phyloP scores from a whole-genome alignment of 2,797 vertebrate genomes.

The Takifugu rubripes region DNA sequence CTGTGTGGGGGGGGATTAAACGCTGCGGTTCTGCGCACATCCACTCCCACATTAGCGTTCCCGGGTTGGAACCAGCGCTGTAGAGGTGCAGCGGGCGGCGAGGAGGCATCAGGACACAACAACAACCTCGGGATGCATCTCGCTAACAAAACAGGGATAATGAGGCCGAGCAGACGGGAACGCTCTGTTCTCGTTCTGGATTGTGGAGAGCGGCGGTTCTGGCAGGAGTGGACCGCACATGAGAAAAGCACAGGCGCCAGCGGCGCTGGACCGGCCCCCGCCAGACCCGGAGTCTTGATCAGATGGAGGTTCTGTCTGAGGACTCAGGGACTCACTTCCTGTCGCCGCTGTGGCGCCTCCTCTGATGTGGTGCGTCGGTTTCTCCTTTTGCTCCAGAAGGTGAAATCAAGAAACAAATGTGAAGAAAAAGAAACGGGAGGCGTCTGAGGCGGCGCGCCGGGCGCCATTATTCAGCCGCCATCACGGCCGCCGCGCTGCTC shows the following conservation, averaged over 20 bases:
- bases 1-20: constrained; percentile 55
- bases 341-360: too few species aligned
- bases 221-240: background rate
- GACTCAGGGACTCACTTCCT: too few species aligned
- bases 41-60: constrained; percentile 29
- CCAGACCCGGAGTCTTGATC: too few species aligned
- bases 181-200: constrained; percentile 2
- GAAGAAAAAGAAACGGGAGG: constrained; percentile 48
- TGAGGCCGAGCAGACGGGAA: constrained; percentile 13
- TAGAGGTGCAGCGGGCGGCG: constrained; percentile 18
- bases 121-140: constrained; percentile 46
- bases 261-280: too few species aligned
- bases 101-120: constrained; percentile 45
- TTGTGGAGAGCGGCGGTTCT: constrained; percentile 1
- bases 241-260: background rate
- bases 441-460: constrained; percentile 50
- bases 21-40: constrained; percentile 51
- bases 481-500: constrained; percentile 29
- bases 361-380: too few species aligned
- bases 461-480: constrained; percentile 53
- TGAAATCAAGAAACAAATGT: constrained; percentile 18
- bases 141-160: constrained; percentile 46
- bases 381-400: too few species aligned
- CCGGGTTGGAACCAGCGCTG: constrained; percentile 24
- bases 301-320: too few species aligned